Conservation (phyloP, 30 jellyfish, hydroid and myxozoan genomes). For the Aurelia sp. region DNA sequence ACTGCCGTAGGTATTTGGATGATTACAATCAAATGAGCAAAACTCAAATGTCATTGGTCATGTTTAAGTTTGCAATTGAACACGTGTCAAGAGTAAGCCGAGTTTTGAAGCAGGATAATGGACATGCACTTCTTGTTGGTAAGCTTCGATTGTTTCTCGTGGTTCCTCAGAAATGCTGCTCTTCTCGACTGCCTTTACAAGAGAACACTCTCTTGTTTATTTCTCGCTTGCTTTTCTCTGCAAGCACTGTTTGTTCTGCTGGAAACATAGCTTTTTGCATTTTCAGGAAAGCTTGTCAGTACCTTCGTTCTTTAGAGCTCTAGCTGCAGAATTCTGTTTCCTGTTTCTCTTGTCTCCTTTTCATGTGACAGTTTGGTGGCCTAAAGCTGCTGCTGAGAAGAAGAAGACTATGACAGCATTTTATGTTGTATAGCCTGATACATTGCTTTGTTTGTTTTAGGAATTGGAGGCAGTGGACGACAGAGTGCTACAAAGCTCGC, state of each 20-base stretch:
- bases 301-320: too few relatives aligned
- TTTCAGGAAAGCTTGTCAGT: too few relatives aligned
- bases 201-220: too few relatives aligned
- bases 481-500: slow-evolving; percentile 98
- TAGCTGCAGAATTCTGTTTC: too few relatives aligned
- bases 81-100: slow-evolving; percentile 98
- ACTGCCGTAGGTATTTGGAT: slow-evolving; percentile 75
- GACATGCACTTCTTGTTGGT: slow-evolving; percentile 99
- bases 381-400: not conserved
- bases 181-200: too few relatives aligned
- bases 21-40: slow-evolving; percentile 97
- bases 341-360: too few relatives aligned
- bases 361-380: not conserved
- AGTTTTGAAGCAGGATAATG: slow-evolving; percentile 91
- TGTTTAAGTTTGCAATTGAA: slow-evolving; percentile 97
- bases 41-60: slow-evolving; percentile 97
- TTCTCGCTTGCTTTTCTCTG: too few relatives aligned
- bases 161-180: too few relatives aligned
- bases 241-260: too few relatives aligned
- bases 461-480: slow-evolving; percentile 99
- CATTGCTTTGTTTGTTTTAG: slow-evolving; percentile 31
- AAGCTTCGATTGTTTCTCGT: not conserved
- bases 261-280: too few relatives aligned
- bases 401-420: not conserved
- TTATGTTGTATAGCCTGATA: too few relatives aligned